Conservation (phyloP, 2,797 vertebrate species). For the Pristis pectinata region DNA sequence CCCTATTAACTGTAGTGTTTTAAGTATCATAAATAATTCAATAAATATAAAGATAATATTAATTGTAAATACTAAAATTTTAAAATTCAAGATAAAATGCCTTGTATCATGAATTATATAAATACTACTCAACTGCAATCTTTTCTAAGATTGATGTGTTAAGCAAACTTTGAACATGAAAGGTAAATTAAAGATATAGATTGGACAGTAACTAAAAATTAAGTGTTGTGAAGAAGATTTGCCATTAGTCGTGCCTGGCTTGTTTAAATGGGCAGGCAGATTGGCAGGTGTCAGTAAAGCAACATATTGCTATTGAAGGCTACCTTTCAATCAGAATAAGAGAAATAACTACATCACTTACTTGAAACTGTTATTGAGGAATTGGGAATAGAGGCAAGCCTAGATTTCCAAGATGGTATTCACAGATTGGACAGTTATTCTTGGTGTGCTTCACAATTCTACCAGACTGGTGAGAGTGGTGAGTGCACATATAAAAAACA, state of each 20-base stretch:
- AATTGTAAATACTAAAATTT: background rate
- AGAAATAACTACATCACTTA: background rate
- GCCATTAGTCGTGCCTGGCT: background rate
- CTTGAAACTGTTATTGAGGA: background rate
- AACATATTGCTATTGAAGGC: background rate
- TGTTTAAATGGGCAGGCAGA: background rate
- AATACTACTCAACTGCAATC: background rate
- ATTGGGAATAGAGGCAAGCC: too few species aligned
- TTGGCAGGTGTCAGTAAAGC: background rate
- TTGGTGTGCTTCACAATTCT: too few species aligned
- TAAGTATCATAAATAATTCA: background rate
- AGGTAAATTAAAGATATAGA: background rate
- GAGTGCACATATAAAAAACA: too few species aligned
- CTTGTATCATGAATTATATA: background rate
- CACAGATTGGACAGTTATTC: too few species aligned
- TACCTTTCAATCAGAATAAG: background rate
- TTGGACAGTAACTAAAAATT: background rate
- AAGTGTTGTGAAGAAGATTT: background rate
- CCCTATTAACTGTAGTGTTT: background rate
- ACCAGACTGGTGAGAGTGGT: too few species aligned
- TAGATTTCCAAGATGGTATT: too few species aligned
- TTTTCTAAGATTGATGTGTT: background rate
- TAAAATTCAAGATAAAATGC: background rate
- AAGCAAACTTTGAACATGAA: background rate
- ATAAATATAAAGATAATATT: background rate